phyloP scores from a whole-genome alignment of 2,888 invertebrate species.

The Dryadula phaetusa region DNA sequence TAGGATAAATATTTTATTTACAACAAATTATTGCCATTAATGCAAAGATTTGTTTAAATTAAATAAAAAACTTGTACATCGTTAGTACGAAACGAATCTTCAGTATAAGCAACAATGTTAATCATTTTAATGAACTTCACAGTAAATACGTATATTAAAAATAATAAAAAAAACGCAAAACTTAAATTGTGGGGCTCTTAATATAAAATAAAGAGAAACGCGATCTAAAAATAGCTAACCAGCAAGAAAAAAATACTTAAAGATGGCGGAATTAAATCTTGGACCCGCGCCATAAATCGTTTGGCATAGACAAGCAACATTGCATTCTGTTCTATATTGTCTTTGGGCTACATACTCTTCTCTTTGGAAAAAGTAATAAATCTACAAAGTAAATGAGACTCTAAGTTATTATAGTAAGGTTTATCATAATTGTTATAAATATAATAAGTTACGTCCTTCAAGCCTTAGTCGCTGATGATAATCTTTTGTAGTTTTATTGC shows the following conservation, averaged over 20 bases:
- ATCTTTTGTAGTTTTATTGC: constrained; percentile 68
- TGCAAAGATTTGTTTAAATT: neutral
- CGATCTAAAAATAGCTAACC: constrained; percentile 40
- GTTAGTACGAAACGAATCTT: neutral
- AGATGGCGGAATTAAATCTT: constrained; percentile 66
- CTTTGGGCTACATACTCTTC: constrained; percentile 65
- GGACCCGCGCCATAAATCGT: constrained; percentile 69
- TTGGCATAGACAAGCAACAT: constrained; percentile 75
- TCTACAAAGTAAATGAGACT: constrained; percentile 8
- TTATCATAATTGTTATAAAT: constrained; percentile 44
- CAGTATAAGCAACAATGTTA: constrained; percentile 3
- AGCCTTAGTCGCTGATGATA: constrained; percentile 62
- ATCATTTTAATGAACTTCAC: constrained; percentile 34
- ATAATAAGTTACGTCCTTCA: constrained; percentile 49
- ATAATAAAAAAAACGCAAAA: constrained; percentile 27
- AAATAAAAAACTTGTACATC: neutral
- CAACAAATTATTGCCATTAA: too few species aligned
- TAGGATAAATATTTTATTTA: too few species aligned
- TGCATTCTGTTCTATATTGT: constrained; percentile 75
- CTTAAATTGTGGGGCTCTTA: constrained; percentile 31
- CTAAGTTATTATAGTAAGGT: constrained; percentile 41
- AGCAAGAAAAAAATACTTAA: constrained; percentile 51
- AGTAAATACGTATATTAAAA: constrained; percentile 33
- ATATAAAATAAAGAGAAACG: constrained; percentile 35
- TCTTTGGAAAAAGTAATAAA: constrained; percentile 48